Base-by-base conservation (phyloP, 1,140 invertebrate species). In the Drosophila sp. region DNA sequence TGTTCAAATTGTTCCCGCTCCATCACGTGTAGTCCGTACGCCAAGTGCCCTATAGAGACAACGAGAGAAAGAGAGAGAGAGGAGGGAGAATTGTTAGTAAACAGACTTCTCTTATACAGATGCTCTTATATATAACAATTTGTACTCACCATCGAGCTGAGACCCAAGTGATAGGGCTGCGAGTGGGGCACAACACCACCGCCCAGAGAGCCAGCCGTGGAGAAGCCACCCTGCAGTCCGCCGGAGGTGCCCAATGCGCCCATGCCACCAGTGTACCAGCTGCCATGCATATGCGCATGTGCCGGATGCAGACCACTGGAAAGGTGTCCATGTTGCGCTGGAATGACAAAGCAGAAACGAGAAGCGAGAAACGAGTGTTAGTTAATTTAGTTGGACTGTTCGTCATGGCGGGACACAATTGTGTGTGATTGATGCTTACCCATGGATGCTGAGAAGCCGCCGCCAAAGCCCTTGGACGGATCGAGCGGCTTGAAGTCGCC, bases 401-500 rank as follows among this genome's bases (percentile, higher is more conserved):
- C n/a, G n/a, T 6, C 25, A 14, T 40, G 40, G 48, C 58, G 38
- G 57, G n/a, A n/a, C n/a, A 53, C 61, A 41, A 29, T 25, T 27
- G 45, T 48, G 11, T 25, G 18, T 38, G 41, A 8, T 29, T 67
- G 71, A 75, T 76, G 77, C 91, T 91, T 89, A 92, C 91, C 91
- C 91, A 92, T 92, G 58, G 91, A 92, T 40, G 91, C 82, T 14
- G 91, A 94, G 40, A 94, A 94, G 16, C 94, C 94, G 21, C 94
- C 94, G n/a, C 94, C 94, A 67, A 94, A 94, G 54, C 93, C 93
- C 75, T 94, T 94, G n/a, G 93, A 93, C n/a, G 93, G 93, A 77
- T 94, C 94, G n/a, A 94, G 91, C 5, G 94, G 93, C 77, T 94
- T 94, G 74, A 94, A 94, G 82, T 94, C 94, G 40, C 94, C 93